Evolutionary conservation across 2,888 invertebrate species (phyloP).

Genomic region (Tanytarsus gracilentus): DNA sequence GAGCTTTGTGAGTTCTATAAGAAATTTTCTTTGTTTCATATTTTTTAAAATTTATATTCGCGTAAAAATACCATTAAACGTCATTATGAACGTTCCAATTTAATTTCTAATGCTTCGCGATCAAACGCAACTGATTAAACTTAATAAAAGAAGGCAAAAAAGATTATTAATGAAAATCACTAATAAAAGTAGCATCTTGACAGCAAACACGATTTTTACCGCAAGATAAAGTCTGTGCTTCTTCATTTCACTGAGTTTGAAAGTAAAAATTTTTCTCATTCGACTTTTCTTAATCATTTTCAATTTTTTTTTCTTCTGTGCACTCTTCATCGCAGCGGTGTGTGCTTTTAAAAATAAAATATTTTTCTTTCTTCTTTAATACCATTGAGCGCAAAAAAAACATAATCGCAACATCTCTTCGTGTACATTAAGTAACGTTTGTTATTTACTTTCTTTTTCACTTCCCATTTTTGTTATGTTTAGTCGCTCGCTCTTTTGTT

Average conservation of each 20-base stretch:
- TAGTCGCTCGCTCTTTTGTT: too few species aligned
- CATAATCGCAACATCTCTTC: slow-evolving; percentile 25
- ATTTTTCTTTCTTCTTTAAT: background rate
- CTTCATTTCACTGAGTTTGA: background rate
- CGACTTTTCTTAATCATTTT: slow-evolving; percentile 15
- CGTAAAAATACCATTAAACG: too few species aligned
- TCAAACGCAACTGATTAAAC: background rate
- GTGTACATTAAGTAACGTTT: slow-evolving; percentile 25
- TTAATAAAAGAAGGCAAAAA: background rate
- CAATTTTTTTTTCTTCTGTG: slow-evolving; percentile 11
- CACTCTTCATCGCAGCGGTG: too few species aligned
- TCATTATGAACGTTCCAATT: too few species aligned
- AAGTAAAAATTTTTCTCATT: background rate
- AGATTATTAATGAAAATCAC: background rate
- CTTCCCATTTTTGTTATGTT: slow-evolving; percentile 4
- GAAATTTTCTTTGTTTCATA: too few species aligned
- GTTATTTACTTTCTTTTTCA: slow-evolving; percentile 28
- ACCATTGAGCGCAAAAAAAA: background rate
- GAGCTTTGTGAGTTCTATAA: too few species aligned
- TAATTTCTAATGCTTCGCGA: too few species aligned
- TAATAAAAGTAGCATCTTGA: background rate
- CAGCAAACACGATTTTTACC: background rate
- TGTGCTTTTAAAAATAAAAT: background rate
- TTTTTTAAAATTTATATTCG: too few species aligned
- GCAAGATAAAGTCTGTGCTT: background rate